Conservation (phyloP, 2,888 invertebrate species). For the Cotesia congregata region DNA sequence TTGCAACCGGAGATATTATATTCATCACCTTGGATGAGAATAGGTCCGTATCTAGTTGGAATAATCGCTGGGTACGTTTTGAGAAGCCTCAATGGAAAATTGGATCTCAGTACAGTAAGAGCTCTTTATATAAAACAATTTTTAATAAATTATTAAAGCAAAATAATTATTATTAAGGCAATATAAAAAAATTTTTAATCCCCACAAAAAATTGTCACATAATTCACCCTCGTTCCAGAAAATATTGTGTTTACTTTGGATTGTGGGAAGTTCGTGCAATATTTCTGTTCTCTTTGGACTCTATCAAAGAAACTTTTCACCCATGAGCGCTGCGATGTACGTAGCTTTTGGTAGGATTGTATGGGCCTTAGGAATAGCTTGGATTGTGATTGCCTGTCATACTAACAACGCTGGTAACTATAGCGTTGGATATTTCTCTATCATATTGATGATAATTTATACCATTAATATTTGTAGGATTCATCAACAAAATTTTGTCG, state of each 20-base stretch:
- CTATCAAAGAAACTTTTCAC: conserved; percentile 69
- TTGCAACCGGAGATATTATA: conserved; percentile 67
- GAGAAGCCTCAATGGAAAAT: conserved; percentile 58
- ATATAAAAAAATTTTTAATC: not conserved
- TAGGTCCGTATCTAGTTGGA: conserved; percentile 67
- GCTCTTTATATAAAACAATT: not conserved
- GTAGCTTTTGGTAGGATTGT: conserved; percentile 72
- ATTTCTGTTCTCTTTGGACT: conserved; percentile 69
- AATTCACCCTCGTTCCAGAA: conserved; percentile 49
- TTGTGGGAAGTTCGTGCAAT: conserved; percentile 66
- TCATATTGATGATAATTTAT: too few species aligned
- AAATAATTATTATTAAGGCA: not conserved
- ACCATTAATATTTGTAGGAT: conserved; percentile 56
- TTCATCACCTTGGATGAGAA: conserved; percentile 66
- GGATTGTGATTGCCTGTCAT: conserved; percentile 74
- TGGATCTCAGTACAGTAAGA: conserved; percentile 49
- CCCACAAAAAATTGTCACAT: too few species aligned
- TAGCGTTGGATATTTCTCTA: not conserved
- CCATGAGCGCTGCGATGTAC: conserved; percentile 71
- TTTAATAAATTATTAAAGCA: not conserved
- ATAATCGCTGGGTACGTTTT: conserved; percentile 72
- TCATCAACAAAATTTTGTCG: conserved; percentile 66
- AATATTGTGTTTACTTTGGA: conserved; percentile 63
- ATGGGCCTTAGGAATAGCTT: conserved; percentile 74
- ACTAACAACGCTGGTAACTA: conserved; percentile 71